Evolutionary conservation across 2,113 vertebrate species (phyloP).

Genomic region (Pogona vitticeps): DNA sequence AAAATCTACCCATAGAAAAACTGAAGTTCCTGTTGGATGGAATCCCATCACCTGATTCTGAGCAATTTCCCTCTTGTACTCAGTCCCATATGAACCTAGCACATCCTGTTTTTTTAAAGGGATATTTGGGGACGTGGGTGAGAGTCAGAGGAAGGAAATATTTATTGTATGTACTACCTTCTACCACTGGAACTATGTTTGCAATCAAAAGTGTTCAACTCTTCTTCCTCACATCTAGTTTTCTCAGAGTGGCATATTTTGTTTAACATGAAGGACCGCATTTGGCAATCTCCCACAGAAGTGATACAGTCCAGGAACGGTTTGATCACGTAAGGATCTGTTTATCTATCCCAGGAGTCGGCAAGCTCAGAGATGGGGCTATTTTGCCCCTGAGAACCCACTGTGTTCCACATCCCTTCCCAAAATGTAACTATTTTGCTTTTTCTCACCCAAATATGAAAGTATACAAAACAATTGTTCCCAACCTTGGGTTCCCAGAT

Average conservation of each 20-base stretch:
- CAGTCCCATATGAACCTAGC: neutral
- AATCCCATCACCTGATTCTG: no score
- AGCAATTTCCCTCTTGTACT: no score
- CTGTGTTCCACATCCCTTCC: no score
- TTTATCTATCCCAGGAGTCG: neutral
- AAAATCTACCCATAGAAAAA: neutral
- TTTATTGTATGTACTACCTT: neutral
- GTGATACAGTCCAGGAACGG: neutral
- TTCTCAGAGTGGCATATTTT: neutral
- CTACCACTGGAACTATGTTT: no score
- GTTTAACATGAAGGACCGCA: neutral
- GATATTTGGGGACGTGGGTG: neutral
- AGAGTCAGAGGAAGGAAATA: neutral
- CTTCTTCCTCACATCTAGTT: neutral
- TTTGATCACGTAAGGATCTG: neutral
- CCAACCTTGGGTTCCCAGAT: no score
- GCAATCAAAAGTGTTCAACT: neutral
- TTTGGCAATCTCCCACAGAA: no score
- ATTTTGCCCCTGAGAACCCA: no score
- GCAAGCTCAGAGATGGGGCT: no score
- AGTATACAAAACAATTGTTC: no score
- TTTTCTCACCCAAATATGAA: no score
- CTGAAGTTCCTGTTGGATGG: no score
- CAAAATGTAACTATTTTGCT: no score
- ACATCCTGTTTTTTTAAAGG: neutral